phyloP scores from a whole-genome alignment of 2,797 vertebrate species.

The Euthynnus affinis region DNA sequence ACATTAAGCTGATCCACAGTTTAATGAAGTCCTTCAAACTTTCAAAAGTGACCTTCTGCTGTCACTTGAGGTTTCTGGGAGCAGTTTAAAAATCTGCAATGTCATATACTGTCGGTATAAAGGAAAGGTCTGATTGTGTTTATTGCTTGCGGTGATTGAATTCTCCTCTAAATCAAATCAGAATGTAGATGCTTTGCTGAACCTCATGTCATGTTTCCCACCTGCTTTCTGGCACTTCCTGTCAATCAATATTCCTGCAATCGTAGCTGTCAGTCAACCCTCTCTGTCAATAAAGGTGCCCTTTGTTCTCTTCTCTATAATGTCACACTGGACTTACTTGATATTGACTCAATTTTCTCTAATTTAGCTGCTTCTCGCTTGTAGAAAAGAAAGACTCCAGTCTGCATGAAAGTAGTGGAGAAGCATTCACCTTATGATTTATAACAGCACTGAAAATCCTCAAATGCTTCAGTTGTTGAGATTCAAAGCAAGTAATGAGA shows the following conservation, averaged over 20 bases:
- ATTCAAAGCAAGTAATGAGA: not conserved
- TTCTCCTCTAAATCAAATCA: constrained; percentile 18
- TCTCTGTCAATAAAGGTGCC: not conserved
- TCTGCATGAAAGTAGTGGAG: not conserved
- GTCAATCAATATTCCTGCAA: constrained; percentile 12
- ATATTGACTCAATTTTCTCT: not conserved
- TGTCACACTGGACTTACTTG: not conserved
- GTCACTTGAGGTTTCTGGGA: not conserved
- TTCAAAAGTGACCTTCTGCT: not conserved
- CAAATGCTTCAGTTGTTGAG: not conserved
- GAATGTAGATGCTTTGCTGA: not conserved
- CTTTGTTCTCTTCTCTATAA: not conserved
- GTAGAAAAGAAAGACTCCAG: not conserved
- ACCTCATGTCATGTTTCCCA: constrained; percentile 21
- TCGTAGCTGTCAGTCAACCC: not conserved
- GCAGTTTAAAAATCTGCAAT: constrained; percentile 14
- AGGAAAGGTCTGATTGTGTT: not conserved
- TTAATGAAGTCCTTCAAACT: not conserved
- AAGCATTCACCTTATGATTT: not conserved
- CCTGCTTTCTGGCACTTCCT: not conserved
- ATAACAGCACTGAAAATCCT: not conserved
- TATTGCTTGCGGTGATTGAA: not conserved
- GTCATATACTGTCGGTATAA: not conserved
- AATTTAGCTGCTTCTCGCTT: not conserved
- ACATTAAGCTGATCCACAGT: not conserved